These are phyloP conservation scores for Ptilonorhynchus violaceus DNA, from an alignment of 2,113 vertebrate genomes.

Conservation along the genomic window DNA sequence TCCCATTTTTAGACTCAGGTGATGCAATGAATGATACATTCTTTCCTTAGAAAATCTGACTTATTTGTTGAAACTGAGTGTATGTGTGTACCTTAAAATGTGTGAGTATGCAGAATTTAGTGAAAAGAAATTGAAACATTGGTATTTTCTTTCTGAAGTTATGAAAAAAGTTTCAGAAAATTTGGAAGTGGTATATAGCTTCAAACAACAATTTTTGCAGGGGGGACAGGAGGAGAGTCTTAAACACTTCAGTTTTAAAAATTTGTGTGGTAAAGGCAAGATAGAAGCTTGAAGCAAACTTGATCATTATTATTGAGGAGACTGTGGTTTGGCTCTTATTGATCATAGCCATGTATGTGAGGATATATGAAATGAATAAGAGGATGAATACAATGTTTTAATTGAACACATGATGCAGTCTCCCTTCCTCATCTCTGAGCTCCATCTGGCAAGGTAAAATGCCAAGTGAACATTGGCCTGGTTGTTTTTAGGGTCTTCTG, in stretches of 20 bases:
- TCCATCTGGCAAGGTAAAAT: neutral
- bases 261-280: neutral
- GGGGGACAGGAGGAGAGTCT: accelerated
- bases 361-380: neutral
- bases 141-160: neutral
- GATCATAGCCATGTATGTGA: neutral
- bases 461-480: accelerated
- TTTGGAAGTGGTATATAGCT: neutral
- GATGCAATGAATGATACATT: neutral
- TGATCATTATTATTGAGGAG: neutral
- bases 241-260: neutral
- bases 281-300: neutral
- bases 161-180: neutral
- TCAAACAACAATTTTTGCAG: neutral
- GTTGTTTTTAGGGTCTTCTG: neutral
- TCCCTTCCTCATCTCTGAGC: neutral
- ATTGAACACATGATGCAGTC: accelerated
- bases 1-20: neutral
- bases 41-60: neutral
- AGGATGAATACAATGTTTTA: neutral
- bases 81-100: neutral
- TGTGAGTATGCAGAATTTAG: neutral
- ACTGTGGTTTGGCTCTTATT: neutral
- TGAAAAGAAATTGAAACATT: neutral
- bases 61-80: neutral